phyloP scores from a whole-genome alignment of 2,797 vertebrate genomes.

The Tapera naevia region DNA sequence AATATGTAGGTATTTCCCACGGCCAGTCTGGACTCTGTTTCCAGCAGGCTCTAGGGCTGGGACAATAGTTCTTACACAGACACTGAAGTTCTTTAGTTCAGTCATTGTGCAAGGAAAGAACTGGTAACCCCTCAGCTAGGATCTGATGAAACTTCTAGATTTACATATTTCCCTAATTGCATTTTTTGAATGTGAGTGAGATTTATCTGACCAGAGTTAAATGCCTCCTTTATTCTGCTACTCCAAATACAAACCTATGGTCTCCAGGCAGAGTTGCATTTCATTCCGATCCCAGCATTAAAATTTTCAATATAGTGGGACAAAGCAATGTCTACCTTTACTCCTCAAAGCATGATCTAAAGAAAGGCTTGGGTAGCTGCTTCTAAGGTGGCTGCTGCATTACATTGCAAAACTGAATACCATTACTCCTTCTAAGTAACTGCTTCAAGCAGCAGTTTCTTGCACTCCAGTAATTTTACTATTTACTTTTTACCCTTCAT shows the following conservation, averaged over 20 bases:
- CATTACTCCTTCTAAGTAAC: conserved; percentile 30
- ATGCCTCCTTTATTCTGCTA: conserved; percentile 75
- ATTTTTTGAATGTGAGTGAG: conserved; percentile 78
- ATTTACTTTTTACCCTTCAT: conserved; percentile 25
- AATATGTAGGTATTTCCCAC: conserved; percentile 88
- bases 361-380: conserved; percentile 25
- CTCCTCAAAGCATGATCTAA: conserved; percentile 48
- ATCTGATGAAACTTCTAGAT: conserved; percentile 85
- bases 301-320: conserved; percentile 34
- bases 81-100: conserved; percentile 84
- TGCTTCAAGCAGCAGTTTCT: conserved; percentile 35
- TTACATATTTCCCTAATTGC: conserved; percentile 86
- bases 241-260: conserved; percentile 65
- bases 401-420: conserved; percentile 40
- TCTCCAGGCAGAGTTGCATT: conserved; percentile 47
- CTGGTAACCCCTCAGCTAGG: conserved; percentile 79
- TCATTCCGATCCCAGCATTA: conserved; percentile 23
- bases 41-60: conserved; percentile 74
- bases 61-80: conserved; percentile 86
- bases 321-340: conserved; percentile 47
- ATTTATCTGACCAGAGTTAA: conserved; percentile 81
- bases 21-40: conserved; percentile 80
- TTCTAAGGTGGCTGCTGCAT: conserved; percentile 53
- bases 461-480: conserved; percentile 22
- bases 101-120: conserved; percentile 80